These are phyloP conservation scores for Stichopus chloronotus DNA, from an alignment of 35 echinoderm and acorn worm genomes.

Conservation along the genomic window DNA sequence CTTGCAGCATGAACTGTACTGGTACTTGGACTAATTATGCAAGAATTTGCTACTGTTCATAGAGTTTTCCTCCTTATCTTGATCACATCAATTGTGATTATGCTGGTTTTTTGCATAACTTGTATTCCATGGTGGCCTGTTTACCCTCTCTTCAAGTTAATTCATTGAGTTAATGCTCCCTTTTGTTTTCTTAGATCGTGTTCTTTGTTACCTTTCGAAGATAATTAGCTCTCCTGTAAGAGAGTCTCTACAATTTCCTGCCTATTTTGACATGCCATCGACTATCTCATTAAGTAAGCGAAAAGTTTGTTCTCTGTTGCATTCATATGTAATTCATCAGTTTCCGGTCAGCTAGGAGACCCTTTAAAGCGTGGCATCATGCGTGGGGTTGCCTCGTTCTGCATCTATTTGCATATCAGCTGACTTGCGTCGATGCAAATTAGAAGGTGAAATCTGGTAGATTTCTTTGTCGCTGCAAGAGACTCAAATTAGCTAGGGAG, in stretches of 20 bases:
- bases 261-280: background rate
- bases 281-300: background rate
- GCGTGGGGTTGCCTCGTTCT: background rate
- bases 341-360: background rate
- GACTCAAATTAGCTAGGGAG: slow-evolving; percentile 24
- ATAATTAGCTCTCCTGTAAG: too few relatives aligned
- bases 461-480: background rate
- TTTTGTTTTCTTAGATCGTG: background rate
- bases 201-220: background rate
- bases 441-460: slow-evolving; percentile 18
- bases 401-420: slow-evolving; percentile 27
- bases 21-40: too few relatives aligned
- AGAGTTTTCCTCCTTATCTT: too few relatives aligned
- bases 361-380: background rate
- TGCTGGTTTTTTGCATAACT: too few relatives aligned
- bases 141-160: background rate
- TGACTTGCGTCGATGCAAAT: slow-evolving; percentile 28
- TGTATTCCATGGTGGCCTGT: too few relatives aligned
- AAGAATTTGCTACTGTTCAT: too few relatives aligned
- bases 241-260: background rate
- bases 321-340: background rate
- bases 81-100: too few relatives aligned
- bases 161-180: background rate
- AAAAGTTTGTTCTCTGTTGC: background rate
- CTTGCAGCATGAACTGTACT: too few relatives aligned